Conservation (phyloP, 2,113 vertebrate species). For the Morone chrysops region DNA sequence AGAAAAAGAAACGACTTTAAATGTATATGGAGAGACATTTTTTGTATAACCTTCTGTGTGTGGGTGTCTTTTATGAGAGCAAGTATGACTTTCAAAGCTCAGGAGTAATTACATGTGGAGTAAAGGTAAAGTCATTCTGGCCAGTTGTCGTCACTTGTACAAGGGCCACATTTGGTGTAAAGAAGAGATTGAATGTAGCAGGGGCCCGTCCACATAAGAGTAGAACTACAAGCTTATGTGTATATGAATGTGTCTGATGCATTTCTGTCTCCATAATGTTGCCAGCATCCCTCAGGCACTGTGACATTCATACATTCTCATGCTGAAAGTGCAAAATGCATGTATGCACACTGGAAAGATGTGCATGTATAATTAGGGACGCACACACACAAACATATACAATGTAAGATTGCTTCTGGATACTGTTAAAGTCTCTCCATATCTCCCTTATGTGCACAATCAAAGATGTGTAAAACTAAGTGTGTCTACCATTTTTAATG, state of each 20-base stretch:
- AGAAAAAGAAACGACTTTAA: constrained; percentile 26
- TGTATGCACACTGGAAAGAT: neutral
- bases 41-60: neutral
- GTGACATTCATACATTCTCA: constrained; percentile 26
- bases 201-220: neutral
- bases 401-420: neutral
- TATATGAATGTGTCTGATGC: neutral
- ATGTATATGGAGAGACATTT: neutral
- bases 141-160: too few species aligned
- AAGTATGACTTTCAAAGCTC: constrained; percentile 1
- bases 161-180: neutral
- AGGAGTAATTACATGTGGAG: neutral
- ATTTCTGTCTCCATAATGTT: constrained; percentile 29
- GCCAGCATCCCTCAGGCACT: constrained; percentile 21
- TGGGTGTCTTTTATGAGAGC: neutral
- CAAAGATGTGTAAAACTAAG: neutral
- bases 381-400: neutral
- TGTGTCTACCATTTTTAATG: constrained; percentile 20
- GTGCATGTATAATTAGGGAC: constrained; percentile 4
- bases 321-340: constrained; percentile 1
- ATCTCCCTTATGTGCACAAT: neutral
- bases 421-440: neutral
- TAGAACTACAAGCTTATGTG: neutral
- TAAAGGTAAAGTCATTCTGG: neutral
- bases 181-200: neutral